phyloP scores from a whole-genome alignment of 2,888 invertebrate species.

The Luperina testacea region DNA sequence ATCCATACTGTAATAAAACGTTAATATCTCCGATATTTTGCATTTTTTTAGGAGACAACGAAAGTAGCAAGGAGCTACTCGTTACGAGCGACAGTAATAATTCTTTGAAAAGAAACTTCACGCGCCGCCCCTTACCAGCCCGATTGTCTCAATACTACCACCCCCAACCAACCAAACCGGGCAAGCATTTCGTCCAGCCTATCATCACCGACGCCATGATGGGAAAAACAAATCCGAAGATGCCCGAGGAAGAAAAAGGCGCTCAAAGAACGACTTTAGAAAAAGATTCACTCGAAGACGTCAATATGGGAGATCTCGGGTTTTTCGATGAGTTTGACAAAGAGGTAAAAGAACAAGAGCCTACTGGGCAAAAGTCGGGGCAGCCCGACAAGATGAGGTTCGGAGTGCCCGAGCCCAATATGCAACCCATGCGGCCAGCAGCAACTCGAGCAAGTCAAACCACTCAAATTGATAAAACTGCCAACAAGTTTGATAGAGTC shows the following conservation, averaged over 20 bases:
- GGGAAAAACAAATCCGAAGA: conserved; percentile 34
- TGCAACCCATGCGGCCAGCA: not conserved
- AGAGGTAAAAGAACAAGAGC: conserved; percentile 39
- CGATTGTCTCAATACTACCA: conserved; percentile 80
- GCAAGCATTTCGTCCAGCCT: conserved; percentile 32
- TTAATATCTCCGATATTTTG: not conserved
- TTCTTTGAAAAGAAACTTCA: conserved; percentile 80
- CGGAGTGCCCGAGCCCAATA: conserved; percentile 39
- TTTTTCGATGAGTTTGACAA: conserved; percentile 74
- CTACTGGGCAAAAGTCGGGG: not conserved
- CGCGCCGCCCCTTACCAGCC: conserved; percentile 80
- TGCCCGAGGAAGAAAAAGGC: conserved; percentile 46
- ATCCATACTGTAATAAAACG: too few species aligned
- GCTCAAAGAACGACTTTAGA: conserved; percentile 48
- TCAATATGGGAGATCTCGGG: conserved; percentile 76
- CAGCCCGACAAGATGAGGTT: not conserved
- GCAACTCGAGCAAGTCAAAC: conserved; percentile 36
- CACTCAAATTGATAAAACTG: conserved; percentile 74
- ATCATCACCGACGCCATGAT: conserved; percentile 22
- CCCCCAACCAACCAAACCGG: conserved; percentile 30
- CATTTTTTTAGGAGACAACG: conserved; percentile 84
- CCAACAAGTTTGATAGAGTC: conserved; percentile 79
- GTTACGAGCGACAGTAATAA: conserved; percentile 90
- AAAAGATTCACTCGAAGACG: conserved; percentile 71
- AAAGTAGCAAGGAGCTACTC: conserved; percentile 91